Evolutionary conservation across 92 coral and sea anemone species (phyloP).

Genomic region (Siderastrea radians): DNA sequence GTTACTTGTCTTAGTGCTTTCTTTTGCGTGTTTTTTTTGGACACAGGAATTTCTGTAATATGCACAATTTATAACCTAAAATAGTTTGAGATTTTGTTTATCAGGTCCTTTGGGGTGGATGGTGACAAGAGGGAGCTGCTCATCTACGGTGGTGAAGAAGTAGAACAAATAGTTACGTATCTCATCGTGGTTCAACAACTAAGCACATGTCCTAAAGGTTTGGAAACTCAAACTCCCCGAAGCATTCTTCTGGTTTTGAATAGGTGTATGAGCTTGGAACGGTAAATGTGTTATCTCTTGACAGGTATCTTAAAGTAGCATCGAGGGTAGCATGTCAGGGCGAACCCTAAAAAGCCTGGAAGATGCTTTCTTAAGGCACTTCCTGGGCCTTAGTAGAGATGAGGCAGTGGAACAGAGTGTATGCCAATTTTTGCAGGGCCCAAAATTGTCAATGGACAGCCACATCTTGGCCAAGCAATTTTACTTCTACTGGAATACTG

Average conservation of each 20-base stretch:
- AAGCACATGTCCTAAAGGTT: no score
- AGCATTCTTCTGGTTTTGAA: not conserved
- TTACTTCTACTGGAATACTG: slow-evolving; percentile 22
- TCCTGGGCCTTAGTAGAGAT: slow-evolving; percentile 17
- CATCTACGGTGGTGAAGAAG: no score
- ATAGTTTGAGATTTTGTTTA: no score
- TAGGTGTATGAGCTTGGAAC: not conserved
- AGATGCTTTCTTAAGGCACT: slow-evolving; percentile 25
- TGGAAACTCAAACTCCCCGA: not conserved
- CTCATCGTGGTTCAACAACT: no score
- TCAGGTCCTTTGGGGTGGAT: no score
- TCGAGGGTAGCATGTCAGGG: not conserved
- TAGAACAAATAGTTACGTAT: no score
- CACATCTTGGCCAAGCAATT: slow-evolving; percentile 18
- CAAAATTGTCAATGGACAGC: slow-evolving; percentile 9
- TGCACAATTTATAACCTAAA: not conserved
- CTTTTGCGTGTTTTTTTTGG: not conserved
- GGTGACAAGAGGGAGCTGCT: no score
- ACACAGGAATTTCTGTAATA: no score
- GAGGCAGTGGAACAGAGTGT: not conserved
- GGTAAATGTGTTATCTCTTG: slow-evolving; percentile 11
- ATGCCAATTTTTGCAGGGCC: slow-evolving; percentile 3
- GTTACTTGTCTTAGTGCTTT: no score
- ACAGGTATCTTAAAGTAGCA: slow-evolving; percentile 27
- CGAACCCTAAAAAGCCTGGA: slow-evolving; percentile 12